Conservation (phyloP, 2,797 vertebrate species). For the Bradypus variegatus region DNA sequence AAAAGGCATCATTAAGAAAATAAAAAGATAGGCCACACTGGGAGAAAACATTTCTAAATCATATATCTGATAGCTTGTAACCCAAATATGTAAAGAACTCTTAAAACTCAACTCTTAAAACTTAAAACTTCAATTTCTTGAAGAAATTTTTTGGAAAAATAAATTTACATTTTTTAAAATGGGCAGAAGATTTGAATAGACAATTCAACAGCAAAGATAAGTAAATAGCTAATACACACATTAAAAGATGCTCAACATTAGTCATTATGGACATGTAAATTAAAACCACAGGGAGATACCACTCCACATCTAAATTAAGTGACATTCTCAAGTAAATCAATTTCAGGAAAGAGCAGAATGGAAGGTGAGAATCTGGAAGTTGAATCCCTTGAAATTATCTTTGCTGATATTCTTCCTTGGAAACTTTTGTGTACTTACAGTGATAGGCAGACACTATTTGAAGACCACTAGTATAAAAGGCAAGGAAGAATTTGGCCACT, state of each 20-base stretch:
- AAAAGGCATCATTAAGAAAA: background rate
- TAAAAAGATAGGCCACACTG: background rate
- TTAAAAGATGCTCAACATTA: background rate
- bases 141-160: too few species aligned
- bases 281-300: background rate
- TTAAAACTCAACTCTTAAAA: background rate
- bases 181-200: background rate
- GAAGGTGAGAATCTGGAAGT: constrained; percentile 1
- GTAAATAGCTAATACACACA: background rate
- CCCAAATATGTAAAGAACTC: background rate
- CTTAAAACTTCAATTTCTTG: too few species aligned
- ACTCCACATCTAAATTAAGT: background rate
- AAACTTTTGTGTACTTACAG: constrained; percentile 8
- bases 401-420: background rate
- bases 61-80: background rate
- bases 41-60: constrained; percentile 8
- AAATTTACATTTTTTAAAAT: background rate
- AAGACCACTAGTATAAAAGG: background rate
- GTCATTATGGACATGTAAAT: background rate
- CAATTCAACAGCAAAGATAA: background rate
- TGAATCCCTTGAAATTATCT: constrained; percentile 7
- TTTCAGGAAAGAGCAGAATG: background rate
- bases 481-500: background rate
- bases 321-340: background rate
- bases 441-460: background rate